phyloP scores from a whole-genome alignment of 64 coral and sea anemone genomes.

The Astreopora myriophthalma region DNA sequence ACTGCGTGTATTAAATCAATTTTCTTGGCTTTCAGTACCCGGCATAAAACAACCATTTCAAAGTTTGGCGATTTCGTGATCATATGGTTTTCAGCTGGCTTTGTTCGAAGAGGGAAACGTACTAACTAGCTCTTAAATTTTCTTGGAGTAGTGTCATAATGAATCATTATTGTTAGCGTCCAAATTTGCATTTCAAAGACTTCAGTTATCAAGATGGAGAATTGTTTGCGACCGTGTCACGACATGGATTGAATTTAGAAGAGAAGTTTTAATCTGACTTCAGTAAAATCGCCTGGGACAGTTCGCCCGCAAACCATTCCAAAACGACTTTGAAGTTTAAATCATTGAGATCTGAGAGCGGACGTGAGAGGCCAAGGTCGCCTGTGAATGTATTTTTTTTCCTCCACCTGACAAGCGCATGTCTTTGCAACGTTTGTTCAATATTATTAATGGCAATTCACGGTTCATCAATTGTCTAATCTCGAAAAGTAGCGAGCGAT shows the following conservation, averaged over 20 bases:
- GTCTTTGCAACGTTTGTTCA: background rate
- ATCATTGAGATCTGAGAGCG: background rate
- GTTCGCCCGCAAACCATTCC: constrained; percentile 13
- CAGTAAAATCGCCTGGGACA: background rate
- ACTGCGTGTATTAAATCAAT: background rate
- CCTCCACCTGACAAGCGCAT: background rate
- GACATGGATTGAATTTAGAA: background rate
- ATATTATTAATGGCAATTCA: constrained; percentile 11
- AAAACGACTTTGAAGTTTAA: background rate
- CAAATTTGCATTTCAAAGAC: constrained; percentile 38
- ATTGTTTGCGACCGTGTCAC: background rate
- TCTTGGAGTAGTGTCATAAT: background rate
- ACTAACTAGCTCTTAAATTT: background rate
- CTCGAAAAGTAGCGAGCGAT: background rate
- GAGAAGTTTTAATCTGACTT: background rate
- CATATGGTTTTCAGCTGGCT: background rate
- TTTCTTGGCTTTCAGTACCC: background rate
- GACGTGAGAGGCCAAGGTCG: constrained; percentile 4
- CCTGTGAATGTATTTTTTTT: background rate
- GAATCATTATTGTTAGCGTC: background rate
- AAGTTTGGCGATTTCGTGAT: constrained; percentile 5
- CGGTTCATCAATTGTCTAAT: constrained; percentile 38
- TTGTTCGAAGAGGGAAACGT: background rate
- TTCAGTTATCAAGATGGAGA: background rate
- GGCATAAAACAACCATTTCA: background rate